Percentiles rank a stretch among this genome's conserved stretches.
phyloP scores from a whole-genome alignment of 2,113 vertebrate genomes.

The Nestor notabilis region DNA sequence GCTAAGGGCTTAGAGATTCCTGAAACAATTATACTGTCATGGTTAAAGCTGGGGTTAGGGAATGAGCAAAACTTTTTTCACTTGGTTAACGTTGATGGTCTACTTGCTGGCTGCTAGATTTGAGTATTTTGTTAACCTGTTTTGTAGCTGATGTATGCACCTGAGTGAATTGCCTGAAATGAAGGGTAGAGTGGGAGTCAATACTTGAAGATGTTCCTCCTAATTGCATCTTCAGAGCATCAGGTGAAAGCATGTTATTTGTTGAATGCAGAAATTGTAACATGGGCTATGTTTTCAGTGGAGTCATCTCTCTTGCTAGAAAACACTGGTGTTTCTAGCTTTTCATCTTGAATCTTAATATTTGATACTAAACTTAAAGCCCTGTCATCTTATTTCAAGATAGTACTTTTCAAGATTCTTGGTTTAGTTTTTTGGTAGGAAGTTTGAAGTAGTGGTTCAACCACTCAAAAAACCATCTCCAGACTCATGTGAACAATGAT shows the following conservation, averaged over 20 bases:
- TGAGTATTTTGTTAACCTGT: neutral
- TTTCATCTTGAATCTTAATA: neutral
- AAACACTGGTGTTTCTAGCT: neutral
- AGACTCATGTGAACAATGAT: neutral
- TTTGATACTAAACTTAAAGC: neutral
- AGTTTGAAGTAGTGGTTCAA: neutral
- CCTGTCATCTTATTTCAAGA: neutral
- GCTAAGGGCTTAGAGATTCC: neutral
- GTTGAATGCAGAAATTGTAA: neutral
- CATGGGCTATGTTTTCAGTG: neutral
- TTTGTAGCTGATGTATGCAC: neutral
- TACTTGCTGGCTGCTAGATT: neutral
- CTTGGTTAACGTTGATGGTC: neutral
- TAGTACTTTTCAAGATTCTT: neutral
- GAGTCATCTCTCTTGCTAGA: neutral
- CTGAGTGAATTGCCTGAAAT: neutral
- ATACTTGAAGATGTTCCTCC: neutral
- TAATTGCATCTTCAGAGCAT: neutral
- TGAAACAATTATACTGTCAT: neutral
- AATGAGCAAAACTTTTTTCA: neutral
- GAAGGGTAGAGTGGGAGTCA: neutral
- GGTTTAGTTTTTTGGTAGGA: neutral
- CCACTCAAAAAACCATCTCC: neutral
- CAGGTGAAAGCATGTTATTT: neutral
- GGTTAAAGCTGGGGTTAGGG: neutral